These are phyloP conservation scores for Typhlomys cinereus DNA, from an alignment of 2,113 vertebrate genomes.

Conservation along the genomic window DNA sequence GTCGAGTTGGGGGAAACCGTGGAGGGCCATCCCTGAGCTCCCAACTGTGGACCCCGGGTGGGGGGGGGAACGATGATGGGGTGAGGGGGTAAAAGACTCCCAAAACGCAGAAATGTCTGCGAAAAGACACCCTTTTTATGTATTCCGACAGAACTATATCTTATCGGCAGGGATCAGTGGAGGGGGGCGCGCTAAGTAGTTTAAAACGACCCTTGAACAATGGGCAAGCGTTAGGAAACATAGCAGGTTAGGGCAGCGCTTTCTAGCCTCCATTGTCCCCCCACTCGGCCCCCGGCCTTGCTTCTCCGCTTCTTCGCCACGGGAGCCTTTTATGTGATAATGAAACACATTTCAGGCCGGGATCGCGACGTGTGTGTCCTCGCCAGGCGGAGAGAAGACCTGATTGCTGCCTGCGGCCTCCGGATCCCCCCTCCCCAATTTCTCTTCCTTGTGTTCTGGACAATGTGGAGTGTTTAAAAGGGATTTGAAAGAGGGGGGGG, in stretches of 20 bases:
- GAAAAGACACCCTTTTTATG: constrained; percentile 78
- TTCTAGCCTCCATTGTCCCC: constrained; percentile 86
- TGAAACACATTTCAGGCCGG: constrained; percentile 91
- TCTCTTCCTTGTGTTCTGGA: constrained; percentile 78
- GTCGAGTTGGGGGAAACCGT: not conserved
- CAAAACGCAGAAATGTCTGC: constrained; percentile 47
- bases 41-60: not conserved
- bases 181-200: constrained; percentile 88
- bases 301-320: constrained; percentile 88
- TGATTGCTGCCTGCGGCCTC: constrained; percentile 74
- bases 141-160: constrained; percentile 84
- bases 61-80: not conserved
- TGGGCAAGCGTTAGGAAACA: constrained; percentile 85
- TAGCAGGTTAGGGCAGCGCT: constrained; percentile 91
- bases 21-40: not conserved
- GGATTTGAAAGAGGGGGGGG: constrained; percentile 80
- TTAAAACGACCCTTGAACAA: constrained; percentile 90
- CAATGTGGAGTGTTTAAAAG: constrained; percentile 85
- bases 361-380: constrained; percentile 90
- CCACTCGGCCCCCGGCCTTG: constrained; percentile 84
- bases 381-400: constrained; percentile 74
- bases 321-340: constrained; percentile 95
- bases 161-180: constrained; percentile 87
- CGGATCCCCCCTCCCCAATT: constrained; percentile 39
- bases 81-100: not conserved